Conservation (phyloP, 2,797 vertebrate species). For the Syngnathus rostellatus region DNA sequence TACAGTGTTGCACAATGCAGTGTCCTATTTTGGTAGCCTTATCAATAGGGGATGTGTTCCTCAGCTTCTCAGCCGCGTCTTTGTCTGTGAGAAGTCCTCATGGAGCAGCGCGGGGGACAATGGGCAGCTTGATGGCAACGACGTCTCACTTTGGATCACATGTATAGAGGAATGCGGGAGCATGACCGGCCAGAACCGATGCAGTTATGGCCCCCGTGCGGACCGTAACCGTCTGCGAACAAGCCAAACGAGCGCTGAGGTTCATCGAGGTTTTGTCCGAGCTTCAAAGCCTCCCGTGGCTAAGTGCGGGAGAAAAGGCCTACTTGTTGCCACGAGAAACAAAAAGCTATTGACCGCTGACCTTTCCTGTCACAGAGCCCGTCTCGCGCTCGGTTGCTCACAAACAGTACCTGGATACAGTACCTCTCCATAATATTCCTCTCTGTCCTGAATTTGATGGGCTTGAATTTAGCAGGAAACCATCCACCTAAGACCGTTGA, state of each 20-base stretch:
- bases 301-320: background rate
- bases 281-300: background rate
- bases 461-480: background rate
- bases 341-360: conserved; percentile 15
- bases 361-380: background rate
- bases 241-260: conserved; percentile 19
- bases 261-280: conserved; percentile 25
- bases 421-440: conserved; percentile 7
- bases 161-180: conserved; percentile 54
- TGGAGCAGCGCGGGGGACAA: conserved; percentile 50
- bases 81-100: conserved; percentile 42
- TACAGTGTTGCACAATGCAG: conserved; percentile 46
- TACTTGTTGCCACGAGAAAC: conserved; percentile 18
- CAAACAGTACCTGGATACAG: background rate
- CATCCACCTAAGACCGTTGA: background rate
- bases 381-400: background rate
- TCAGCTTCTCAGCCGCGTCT: conserved; percentile 35
- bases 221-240: conserved; percentile 36
- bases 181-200: conserved; percentile 53
- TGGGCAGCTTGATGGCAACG: conserved; percentile 53
- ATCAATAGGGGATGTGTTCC: conserved; percentile 62
- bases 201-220: conserved; percentile 30
- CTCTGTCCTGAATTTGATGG: conserved; percentile 7
- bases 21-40: conserved; percentile 45
- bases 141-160: conserved; percentile 55